Conservation (phyloP, 2,797 vertebrate species). For the Moxostoma hubbsi region DNA sequence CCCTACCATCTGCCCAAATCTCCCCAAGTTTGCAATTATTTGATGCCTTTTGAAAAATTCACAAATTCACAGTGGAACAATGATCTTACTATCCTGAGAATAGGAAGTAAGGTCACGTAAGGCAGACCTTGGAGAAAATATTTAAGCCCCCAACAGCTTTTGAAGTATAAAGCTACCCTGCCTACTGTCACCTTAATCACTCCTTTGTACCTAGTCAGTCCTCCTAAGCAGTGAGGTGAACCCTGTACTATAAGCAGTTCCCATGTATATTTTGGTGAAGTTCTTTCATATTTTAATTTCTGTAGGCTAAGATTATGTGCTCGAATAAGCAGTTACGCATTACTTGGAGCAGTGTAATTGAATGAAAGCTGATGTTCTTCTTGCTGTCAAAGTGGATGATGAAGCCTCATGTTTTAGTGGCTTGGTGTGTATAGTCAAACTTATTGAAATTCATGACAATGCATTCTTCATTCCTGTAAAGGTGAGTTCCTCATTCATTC, state of each 20-base stretch:
- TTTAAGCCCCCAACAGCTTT: conserved; percentile 30
- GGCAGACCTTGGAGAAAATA: conserved; percentile 50
- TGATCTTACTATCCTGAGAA: conserved; percentile 50
- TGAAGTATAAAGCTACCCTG: conserved; percentile 20
- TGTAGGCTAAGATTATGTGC: neutral
- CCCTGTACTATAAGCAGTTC: neutral
- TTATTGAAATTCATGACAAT: neutral
- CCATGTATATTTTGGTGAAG: neutral
- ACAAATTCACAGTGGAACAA: conserved; percentile 29
- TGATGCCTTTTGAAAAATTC: conserved; percentile 24
- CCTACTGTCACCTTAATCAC: conserved; percentile 47
- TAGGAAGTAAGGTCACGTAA: conserved; percentile 34
- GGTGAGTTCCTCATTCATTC: neutral
- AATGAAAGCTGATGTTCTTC: neutral
- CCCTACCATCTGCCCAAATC: conserved; percentile 12
- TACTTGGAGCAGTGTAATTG: neutral
- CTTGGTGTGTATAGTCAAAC: conserved; percentile 9
- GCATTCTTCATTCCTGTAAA: neutral
- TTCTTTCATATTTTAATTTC: neutral
- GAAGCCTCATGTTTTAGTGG: neutral
- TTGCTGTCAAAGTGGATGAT: neutral
- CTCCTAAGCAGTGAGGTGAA: conserved; percentile 45
- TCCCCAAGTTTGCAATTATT: neutral
- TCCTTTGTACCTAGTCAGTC: conserved; percentile 21
- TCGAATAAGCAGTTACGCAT: neutral